phyloP scores from a whole-genome alignment of 2,113 vertebrate species.

The Nothoprocta pentlandii region DNA sequence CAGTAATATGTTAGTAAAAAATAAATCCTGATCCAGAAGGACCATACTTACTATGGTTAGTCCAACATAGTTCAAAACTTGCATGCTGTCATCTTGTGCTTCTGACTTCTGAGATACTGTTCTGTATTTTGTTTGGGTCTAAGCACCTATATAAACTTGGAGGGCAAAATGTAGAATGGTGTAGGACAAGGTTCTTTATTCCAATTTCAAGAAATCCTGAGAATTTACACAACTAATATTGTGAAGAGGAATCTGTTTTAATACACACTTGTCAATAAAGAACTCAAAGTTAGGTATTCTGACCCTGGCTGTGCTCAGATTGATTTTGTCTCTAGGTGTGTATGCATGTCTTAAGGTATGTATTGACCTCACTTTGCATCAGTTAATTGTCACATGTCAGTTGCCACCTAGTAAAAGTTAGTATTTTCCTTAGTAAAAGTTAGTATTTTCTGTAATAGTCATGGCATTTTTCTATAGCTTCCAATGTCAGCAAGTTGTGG shows the following conservation, averaged over 20 bases:
- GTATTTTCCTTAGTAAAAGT: constrained; percentile 16
- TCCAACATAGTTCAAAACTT: not conserved
- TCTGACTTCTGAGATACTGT: not conserved
- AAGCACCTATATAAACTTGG: not conserved
- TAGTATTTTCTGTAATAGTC: constrained; percentile 13
- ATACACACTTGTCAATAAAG: not conserved
- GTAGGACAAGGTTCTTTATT: not conserved
- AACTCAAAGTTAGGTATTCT: not conserved
- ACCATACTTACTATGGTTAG: not conserved
- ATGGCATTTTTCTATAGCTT: not conserved
- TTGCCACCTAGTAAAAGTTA: constrained; percentile 25
- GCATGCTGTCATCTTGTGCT: not conserved
- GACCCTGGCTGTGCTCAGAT: constrained; percentile 3
- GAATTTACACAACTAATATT: not conserved
- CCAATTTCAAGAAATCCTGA: constrained; percentile 1
- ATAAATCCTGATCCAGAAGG: not conserved
- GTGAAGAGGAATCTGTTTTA: not conserved
- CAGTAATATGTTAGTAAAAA: constrained; percentile 8
- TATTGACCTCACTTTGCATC: constrained; percentile 34
- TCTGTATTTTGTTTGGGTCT: not conserved
- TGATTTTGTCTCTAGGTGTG: constrained; percentile 14
- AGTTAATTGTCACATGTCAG: constrained; percentile 17
- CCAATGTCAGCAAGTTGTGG: constrained; percentile 4
- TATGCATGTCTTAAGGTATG: constrained; percentile 21
- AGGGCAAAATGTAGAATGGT: not conserved